Conservation (phyloP, 2,113 vertebrate species). For the Egretta garzetta region DNA sequence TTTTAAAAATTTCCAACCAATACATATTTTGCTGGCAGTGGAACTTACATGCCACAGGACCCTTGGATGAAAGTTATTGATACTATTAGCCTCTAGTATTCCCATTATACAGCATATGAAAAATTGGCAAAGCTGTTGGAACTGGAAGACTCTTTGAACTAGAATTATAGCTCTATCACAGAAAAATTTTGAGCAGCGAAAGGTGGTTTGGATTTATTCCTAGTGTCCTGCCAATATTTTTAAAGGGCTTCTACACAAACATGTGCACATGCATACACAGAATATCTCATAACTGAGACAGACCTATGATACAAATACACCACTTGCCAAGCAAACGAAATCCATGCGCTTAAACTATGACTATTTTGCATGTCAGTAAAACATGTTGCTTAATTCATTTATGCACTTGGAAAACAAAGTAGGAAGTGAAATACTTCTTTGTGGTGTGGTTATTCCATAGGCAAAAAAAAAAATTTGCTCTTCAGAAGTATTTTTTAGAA, state of each 20-base stretch:
- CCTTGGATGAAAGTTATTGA: neutral
- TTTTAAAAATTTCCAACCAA: neutral
- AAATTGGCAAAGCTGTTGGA: neutral
- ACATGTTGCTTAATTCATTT: neutral
- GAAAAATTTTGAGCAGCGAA: neutral
- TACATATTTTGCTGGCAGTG: neutral
- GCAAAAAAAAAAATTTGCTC: neutral
- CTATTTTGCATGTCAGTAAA: neutral
- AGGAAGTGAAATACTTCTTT: neutral
- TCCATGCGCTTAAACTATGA: neutral
- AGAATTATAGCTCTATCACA: neutral
- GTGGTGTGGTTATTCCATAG: neutral
- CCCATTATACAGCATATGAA: neutral
- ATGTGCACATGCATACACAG: accelerated
- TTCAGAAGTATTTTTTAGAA: slow-evolving; percentile 29
- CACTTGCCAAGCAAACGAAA: neutral
- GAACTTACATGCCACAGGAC: neutral
- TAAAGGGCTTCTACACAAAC: neutral
- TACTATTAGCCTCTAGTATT: neutral
- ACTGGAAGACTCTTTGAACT: neutral
- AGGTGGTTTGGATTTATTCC: neutral
- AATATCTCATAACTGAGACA: neutral
- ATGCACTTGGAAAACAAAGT: neutral
- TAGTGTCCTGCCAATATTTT: neutral
- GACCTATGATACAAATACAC: neutral